Conservation (phyloP, 2,113 vertebrate species). For the Mormyrus iriodes region DNA sequence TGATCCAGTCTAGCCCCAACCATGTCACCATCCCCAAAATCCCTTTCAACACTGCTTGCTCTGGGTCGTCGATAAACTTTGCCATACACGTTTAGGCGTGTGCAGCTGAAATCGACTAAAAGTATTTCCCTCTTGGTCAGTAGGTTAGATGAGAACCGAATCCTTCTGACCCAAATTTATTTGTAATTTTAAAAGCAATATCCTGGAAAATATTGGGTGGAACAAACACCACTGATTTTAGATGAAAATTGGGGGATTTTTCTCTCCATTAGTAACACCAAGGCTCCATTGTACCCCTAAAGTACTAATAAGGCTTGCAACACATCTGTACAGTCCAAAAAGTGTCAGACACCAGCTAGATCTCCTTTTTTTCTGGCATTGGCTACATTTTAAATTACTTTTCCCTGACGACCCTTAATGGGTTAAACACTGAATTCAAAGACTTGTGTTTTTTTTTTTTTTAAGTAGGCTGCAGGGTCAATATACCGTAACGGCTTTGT, state of each 20-base stretch:
- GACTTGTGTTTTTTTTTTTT: not conserved
- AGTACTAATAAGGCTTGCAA: not conserved
- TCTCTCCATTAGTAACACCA: not conserved
- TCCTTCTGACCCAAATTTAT: not conserved
- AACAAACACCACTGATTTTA: not conserved
- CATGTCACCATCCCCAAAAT: no score
- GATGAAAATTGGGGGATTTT: not conserved
- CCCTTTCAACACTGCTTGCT: no score
- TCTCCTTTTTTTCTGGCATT: no score
- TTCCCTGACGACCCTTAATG: no score
- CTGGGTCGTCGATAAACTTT: no score
- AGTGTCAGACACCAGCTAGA: not conserved
- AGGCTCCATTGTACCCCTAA: not conserved
- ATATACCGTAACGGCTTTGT: not conserved
- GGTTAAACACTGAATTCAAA: no score
- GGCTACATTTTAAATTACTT: no score
- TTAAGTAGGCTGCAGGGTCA: not conserved
- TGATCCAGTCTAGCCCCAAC: no score
- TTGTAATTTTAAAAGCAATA: not conserved
- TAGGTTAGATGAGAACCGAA: not conserved
- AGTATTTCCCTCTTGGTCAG: not conserved
- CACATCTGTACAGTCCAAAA: not conserved
- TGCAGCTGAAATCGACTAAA: not conserved
- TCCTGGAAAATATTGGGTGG: not conserved
- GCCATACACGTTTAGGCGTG: not conserved